A percentile compares a stretch with the other conserved stretches of the same genome.
phyloP scores from a whole-genome alignment of 2,888 invertebrate species.

The Apotomis betuletana region DNA sequence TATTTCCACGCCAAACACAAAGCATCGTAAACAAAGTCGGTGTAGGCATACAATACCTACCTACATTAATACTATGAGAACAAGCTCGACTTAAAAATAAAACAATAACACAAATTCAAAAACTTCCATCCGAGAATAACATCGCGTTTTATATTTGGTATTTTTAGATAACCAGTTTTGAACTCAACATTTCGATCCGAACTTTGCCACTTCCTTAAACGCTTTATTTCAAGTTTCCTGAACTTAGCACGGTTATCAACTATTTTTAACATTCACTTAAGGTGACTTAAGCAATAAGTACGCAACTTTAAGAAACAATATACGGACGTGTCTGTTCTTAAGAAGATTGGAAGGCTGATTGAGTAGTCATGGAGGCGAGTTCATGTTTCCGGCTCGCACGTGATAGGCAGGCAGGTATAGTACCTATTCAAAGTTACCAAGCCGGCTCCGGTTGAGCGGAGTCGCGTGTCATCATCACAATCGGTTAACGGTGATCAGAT shows the following conservation, averaged over 20 bases:
- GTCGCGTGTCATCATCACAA: background rate
- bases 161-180: constrained; percentile 30
- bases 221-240: background rate
- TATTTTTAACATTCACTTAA: background rate
- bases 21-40: background rate
- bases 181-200: background rate
- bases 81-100: background rate
- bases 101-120: background rate
- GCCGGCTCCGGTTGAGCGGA: background rate
- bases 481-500: background rate
- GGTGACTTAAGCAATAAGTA: background rate
- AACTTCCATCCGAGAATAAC: constrained; percentile 19
- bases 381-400: constrained; percentile 3
- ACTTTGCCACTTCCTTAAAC: background rate
- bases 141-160: constrained; percentile 10
- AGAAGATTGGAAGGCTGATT: constrained; percentile 4
- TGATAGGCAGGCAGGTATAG: background rate
- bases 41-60: background rate
- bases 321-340: background rate
- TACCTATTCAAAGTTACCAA: background rate
- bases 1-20: no score
- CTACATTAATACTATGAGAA: background rate
- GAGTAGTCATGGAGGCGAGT: background rate
- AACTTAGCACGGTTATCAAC: background rate
- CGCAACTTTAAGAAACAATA: background rate